Base-by-base conservation (phyloP, 2,113 vertebrate genomes). In the Falcunculus frontatus region DNA sequence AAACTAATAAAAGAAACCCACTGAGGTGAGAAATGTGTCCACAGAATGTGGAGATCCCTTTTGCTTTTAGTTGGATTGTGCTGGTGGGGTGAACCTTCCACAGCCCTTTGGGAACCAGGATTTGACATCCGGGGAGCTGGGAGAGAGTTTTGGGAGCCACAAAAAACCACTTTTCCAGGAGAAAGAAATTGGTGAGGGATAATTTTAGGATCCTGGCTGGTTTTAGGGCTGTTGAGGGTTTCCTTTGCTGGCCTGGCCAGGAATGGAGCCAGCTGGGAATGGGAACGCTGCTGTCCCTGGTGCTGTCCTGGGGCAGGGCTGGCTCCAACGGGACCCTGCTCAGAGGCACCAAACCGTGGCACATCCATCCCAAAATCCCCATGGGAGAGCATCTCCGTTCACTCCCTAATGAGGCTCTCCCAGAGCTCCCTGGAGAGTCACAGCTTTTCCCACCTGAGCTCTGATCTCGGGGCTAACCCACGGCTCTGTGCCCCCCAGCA, bases 391-490 rank as follows among this genome's bases (percentile, higher is more conserved):
- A 2, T n/a, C 39, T 30, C 50, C 32, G 2, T 7, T 32, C 4
- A 0, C 27, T 55, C 52, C 60, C 57, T 20, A 7, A 13, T 7
- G 6, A 21, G 19, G 29, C 4, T 55, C 18, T 50, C 6, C 30
- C 25, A 5, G 13, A 26, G 4, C 69, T 63, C 55, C 6, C 32
- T 8, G 19, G 9, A 6, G 42, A 53, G 13, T 16, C 35, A 6
- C 21, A 60, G 21, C n/a, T 16, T 18, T 16, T 11, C 47, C 5
- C 2, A 1, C 8, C 16, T 1, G 6, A 20, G 32, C 6, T 2
- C 44, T 5, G 60, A 8, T 1, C 46, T 15, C 0, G 6, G 60
- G 3, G 1, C 6, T 16, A 11, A 0, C 8, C 69, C 3, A 4
- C 4, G 3, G 11, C 68, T 35, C 41, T 6, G 25, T 12, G 49